These are phyloP conservation scores for Drosophila falleni DNA, from an alignment of 2,888 invertebrate genomes.

Conservation along the genomic window DNA sequence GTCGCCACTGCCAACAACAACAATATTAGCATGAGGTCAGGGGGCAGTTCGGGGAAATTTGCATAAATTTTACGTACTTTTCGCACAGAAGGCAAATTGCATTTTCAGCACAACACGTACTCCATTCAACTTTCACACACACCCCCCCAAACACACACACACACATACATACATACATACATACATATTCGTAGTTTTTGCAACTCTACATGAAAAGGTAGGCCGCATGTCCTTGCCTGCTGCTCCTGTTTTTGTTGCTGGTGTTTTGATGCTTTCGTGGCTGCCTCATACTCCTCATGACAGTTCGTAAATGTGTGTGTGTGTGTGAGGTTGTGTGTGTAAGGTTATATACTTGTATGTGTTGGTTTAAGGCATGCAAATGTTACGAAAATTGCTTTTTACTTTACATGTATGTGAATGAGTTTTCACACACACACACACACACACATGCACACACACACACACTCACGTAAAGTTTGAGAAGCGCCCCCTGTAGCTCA, in stretches of 20 bases:
- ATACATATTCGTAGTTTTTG: slow-evolving; percentile 62
- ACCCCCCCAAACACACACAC: slow-evolving; percentile 17
- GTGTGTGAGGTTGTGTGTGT: slow-evolving; percentile 50
- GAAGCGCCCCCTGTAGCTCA: slow-evolving; percentile 22
- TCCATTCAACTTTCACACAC: slow-evolving; percentile 70
- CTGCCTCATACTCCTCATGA: slow-evolving; percentile 12
- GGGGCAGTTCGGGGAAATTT: slow-evolving; percentile 64
- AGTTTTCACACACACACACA: slow-evolving; percentile 46
- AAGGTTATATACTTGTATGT: slow-evolving; percentile 40
- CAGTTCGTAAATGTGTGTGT: slow-evolving; percentile 18
- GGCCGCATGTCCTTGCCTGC: slow-evolving; percentile 62
- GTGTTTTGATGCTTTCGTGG: slow-evolving; percentile 14
- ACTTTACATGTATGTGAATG: slow-evolving; percentile 71
- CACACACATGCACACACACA: slow-evolving; percentile 33
- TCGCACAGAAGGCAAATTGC: slow-evolving; percentile 80
- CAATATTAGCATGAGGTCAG: slow-evolving; percentile 36
- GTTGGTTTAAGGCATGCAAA: slow-evolving; percentile 80
- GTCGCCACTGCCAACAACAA: slow-evolving; percentile 47
- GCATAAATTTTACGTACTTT: slow-evolving; percentile 80
- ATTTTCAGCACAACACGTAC: slow-evolving; percentile 80
- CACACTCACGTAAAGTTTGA: slow-evolving; percentile 44
- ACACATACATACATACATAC: slow-evolving; percentile 17
- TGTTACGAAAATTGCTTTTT: slow-evolving; percentile 82
- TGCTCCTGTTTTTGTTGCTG: slow-evolving; percentile 15
- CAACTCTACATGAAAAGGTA: slow-evolving; percentile 59